Conservation (phyloP, 2,797 vertebrate genomes). For the Coracias cyanogaster region DNA sequence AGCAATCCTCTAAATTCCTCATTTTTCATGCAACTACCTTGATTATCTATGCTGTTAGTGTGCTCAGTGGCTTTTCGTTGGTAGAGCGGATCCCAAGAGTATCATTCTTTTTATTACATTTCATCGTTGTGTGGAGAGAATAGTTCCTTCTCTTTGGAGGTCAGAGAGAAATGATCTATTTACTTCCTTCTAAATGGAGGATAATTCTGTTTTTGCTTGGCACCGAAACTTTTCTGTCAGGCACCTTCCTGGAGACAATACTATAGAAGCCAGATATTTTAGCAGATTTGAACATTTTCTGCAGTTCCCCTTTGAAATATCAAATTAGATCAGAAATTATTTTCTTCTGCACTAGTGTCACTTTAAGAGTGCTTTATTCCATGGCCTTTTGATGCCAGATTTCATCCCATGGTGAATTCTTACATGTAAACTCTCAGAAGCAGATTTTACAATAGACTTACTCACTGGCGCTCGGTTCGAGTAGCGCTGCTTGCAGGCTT, state of each 20-base stretch:
- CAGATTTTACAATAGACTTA: slow-evolving; percentile 38
- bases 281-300: slow-evolving; percentile 10
- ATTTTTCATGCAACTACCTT: slow-evolving; percentile 59
- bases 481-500: not conserved
- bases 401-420: slow-evolving; percentile 32
- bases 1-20: slow-evolving; percentile 62
- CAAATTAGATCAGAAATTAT: slow-evolving; percentile 37
- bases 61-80: slow-evolving; percentile 46
- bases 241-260: slow-evolving; percentile 25
- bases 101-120: slow-evolving; percentile 61
- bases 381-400: slow-evolving; percentile 12
- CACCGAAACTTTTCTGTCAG: slow-evolving; percentile 30
- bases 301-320: slow-evolving; percentile 5
- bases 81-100: not conserved
- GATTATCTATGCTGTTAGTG: slow-evolving; percentile 54
- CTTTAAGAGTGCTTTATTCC: slow-evolving; percentile 12
- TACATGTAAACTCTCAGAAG: slow-evolving; percentile 38
- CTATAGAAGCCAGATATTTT: slow-evolving; percentile 27
- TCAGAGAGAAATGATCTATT: slow-evolving; percentile 48
- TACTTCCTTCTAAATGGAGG: slow-evolving; percentile 45
- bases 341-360: slow-evolving; percentile 1
- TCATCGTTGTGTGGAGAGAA: slow-evolving; percentile 15
- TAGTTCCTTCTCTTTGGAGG: slow-evolving; percentile 36
- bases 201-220: slow-evolving; percentile 57
- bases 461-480: slow-evolving; percentile 24